Evolutionary conservation across 2,888 invertebrate genomes (phyloP).

Genomic region (Phortica okadai): DNA sequence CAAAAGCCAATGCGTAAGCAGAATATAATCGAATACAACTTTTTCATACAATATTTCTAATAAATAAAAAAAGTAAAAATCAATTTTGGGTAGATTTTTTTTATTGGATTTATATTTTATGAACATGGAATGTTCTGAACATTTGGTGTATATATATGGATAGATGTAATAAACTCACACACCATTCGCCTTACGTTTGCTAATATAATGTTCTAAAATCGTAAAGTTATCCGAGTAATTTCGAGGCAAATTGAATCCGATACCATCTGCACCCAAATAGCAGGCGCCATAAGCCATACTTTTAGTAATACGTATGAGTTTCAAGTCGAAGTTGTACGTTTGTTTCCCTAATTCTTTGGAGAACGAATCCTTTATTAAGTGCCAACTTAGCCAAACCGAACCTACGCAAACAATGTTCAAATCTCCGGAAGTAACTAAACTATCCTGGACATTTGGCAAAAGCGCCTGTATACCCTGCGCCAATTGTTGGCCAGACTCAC

Average conservation of each 20-base stretch:
- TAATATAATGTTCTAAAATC: conserved; percentile 78
- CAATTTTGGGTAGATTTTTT: background rate
- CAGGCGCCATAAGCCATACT: conserved; percentile 91
- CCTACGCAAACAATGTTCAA: conserved; percentile 93
- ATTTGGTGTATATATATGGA: background rate
- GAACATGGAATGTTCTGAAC: conserved; percentile 5
- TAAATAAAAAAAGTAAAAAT: conserved; percentile 46
- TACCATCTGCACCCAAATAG: conserved; percentile 86
- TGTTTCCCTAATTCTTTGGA: conserved; percentile 78
- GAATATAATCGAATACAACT: conserved; percentile 61
- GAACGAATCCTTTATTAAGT: conserved; percentile 85
- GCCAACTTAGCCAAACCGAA: conserved; percentile 97
- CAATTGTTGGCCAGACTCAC: conserved; percentile 81
- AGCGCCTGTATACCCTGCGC: conserved; percentile 83
- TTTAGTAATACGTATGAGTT: conserved; percentile 83
- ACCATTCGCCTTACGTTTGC: background rate
- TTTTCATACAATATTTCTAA: conserved; percentile 69
- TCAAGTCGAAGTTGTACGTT: conserved; percentile 76
- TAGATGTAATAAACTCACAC: background rate
- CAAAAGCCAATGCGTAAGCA: background rate
- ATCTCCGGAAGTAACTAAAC: conserved; percentile 73
- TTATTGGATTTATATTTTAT: conserved; percentile 24
- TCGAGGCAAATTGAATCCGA: conserved; percentile 81
- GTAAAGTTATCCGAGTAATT: conserved; percentile 84
- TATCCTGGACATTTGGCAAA: conserved; percentile 80